Conservation (phyloP, 2,888 invertebrate genomes). For the Tricholauxania praeusta region DNA sequence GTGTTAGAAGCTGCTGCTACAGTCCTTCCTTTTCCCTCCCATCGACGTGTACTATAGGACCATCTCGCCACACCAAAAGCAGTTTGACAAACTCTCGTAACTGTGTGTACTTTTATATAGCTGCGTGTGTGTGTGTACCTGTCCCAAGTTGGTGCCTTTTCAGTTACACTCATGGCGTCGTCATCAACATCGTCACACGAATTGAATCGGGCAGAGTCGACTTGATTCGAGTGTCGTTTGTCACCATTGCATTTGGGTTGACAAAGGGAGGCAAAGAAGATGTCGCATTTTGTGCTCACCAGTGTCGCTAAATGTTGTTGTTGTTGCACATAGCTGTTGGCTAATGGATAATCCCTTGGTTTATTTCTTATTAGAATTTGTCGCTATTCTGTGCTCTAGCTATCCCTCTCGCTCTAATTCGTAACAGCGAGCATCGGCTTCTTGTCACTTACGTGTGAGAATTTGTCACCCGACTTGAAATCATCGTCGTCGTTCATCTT, state of each 20-base stretch:
- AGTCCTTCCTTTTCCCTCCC: constrained; percentile 6
- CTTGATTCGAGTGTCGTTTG: constrained; percentile 13
- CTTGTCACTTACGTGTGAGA: constrained; percentile 50
- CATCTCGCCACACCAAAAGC: constrained; percentile 23
- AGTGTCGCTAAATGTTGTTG: constrained; percentile 10
- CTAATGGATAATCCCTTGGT: constrained; percentile 46
- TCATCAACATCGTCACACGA: background rate
- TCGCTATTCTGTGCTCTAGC: constrained; percentile 33
- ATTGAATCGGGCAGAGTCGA: background rate
- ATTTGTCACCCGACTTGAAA: constrained; percentile 46
- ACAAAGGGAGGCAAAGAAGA: constrained; percentile 7
- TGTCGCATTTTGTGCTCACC: constrained; percentile 29
- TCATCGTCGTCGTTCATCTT: constrained; percentile 34
- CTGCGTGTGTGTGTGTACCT: constrained; percentile 30
- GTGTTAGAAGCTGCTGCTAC: constrained; percentile 12
- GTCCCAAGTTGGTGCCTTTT: constrained; percentile 36
- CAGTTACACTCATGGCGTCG: constrained; percentile 38
- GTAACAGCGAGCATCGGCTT: constrained; percentile 35
- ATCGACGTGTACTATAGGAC: background rate
- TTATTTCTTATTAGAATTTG: constrained; percentile 46
- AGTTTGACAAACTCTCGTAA: constrained; percentile 20
- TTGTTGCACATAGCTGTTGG: constrained; percentile 30
- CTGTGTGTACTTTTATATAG: background rate
- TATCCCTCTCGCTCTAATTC: constrained; percentile 17
- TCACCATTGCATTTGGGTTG: background rate